phyloP scores from a whole-genome alignment of 1,140 invertebrate genomes.

The Euura saliciscinereae region DNA sequence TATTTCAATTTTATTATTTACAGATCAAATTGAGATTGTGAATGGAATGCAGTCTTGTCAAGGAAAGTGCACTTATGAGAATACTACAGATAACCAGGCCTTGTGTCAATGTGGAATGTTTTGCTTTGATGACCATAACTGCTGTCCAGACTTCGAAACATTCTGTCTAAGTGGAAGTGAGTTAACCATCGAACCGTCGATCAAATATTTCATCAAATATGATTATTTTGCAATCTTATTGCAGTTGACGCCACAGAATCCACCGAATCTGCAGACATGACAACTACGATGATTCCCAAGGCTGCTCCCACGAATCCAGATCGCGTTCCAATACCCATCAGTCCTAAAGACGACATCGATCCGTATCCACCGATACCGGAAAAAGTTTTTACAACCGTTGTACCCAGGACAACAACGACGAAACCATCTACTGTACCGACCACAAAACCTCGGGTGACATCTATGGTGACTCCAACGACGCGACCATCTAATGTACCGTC shows the following conservation, averaged over 20 bases:
- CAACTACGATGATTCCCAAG: not conserved
- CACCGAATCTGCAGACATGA: not conserved
- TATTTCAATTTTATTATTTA: not conserved
- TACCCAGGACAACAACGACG: constrained; percentile 18
- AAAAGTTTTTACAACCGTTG: constrained; percentile 15
- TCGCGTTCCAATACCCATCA: constrained; percentile 34
- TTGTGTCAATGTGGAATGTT: constrained; percentile 54
- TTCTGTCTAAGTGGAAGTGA: constrained; percentile 53
- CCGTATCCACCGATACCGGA: constrained; percentile 28
- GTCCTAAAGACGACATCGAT: constrained; percentile 49
- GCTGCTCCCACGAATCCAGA: not conserved
- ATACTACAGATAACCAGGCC: constrained; percentile 31
- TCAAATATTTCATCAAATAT: not conserved
- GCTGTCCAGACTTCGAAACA: constrained; percentile 57
- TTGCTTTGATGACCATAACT: constrained; percentile 52
- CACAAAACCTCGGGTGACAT: no score
- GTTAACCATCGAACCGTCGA: not conserved
- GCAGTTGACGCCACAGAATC: not conserved
- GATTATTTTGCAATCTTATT: no score
- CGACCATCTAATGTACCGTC: constrained; percentile 24
- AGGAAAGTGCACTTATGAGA: constrained; percentile 40
- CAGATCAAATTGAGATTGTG: constrained; percentile 54
- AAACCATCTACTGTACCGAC: not conserved
- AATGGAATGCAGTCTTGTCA: constrained; percentile 49
- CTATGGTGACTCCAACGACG: constrained; percentile 18